A percentile compares a stretch with the other conserved stretches of the same genome.
phyloP scores from a whole-genome alignment of 2,888 invertebrate species.

The Eucera pruinosa region DNA sequence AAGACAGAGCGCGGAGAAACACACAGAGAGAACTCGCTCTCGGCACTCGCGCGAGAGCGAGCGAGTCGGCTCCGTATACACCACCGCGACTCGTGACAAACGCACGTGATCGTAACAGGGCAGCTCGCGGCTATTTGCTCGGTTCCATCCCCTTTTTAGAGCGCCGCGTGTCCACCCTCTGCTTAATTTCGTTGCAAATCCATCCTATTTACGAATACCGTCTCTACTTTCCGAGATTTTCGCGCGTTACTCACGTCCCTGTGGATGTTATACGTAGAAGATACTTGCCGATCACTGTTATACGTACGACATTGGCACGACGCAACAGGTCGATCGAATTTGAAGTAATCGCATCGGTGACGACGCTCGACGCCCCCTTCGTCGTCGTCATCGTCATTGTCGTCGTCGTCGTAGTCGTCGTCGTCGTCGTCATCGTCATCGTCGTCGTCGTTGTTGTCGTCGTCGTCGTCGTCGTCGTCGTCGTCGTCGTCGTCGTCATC shows the following conservation, averaged over 20 bases:
- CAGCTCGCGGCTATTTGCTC: conserved; percentile 58
- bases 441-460: conserved; percentile 14
- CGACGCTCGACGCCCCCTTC: neutral
- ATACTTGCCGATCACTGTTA: conserved; percentile 25
- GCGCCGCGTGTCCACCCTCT: conserved; percentile 11
- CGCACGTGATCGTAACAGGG: conserved; percentile 70
- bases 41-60: conserved; percentile 70
- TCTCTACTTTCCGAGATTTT: neutral
- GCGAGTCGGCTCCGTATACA: conserved; percentile 71
- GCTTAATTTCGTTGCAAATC: neutral
- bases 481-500: neutral
- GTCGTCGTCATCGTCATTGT: conserved; percentile 14
- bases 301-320: conserved; percentile 3
- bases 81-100: conserved; percentile 69
- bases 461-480: conserved; percentile 3
- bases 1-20: conserved; percentile 65
- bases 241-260: conserved; percentile 8
- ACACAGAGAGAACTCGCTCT: conserved; percentile 64
- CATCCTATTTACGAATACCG: conserved; percentile 4
- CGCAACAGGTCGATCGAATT: conserved; percentile 25
- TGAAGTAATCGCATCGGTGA: conserved; percentile 3
- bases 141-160: conserved; percentile 50
- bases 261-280: conserved; percentile 1
- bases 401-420: neutral
- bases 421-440: neutral